Percentiles rank a stretch among this genome's conserved stretches.
Conservation (phyloP, 2,888 invertebrate genomes). For the Papilio gigon region DNA sequence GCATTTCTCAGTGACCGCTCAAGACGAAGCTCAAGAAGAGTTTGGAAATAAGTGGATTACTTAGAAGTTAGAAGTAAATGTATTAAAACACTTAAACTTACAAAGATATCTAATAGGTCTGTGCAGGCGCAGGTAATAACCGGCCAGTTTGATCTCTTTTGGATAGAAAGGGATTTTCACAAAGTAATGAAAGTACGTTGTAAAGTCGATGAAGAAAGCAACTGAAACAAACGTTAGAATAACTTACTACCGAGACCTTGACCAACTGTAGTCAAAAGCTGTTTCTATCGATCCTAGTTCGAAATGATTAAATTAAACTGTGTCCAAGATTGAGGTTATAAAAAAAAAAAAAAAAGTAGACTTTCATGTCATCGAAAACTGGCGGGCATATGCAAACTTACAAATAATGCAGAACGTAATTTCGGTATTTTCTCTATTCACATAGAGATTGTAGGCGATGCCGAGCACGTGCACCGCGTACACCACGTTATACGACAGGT, state of each 20-base stretch:
- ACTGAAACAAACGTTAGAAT: conserved; percentile 51
- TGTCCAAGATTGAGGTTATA: too few relatives aligned
- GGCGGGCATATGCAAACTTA: too few relatives aligned
- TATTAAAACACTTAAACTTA: too few relatives aligned
- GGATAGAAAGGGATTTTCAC: conserved; percentile 9
- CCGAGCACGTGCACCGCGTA: conserved; percentile 58
- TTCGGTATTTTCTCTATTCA: conserved; percentile 19
- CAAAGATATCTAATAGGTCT: conserved; percentile 63
- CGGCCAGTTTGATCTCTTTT: conserved; percentile 48
- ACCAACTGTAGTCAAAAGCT: too few relatives aligned
- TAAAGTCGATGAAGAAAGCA: conserved; percentile 56
- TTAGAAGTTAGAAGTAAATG: neutral
- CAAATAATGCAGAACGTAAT: neutral
- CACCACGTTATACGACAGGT: conserved; percentile 55
- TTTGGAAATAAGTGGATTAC: too few relatives aligned
- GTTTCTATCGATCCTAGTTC: too few relatives aligned
- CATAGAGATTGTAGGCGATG: conserved; percentile 48
- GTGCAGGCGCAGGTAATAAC: conserved; percentile 64
- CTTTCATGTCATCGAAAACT: too few relatives aligned
- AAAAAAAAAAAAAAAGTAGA: too few relatives aligned
- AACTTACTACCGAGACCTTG: too few relatives aligned
- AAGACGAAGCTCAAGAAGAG: too few relatives aligned
- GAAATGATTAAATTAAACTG: too few relatives aligned
- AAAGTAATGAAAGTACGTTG: conserved; percentile 58
- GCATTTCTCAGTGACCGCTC: too few relatives aligned